phyloP scores from a whole-genome alignment of 2,888 invertebrate genomes.

The Agonum fuliginosum region DNA sequence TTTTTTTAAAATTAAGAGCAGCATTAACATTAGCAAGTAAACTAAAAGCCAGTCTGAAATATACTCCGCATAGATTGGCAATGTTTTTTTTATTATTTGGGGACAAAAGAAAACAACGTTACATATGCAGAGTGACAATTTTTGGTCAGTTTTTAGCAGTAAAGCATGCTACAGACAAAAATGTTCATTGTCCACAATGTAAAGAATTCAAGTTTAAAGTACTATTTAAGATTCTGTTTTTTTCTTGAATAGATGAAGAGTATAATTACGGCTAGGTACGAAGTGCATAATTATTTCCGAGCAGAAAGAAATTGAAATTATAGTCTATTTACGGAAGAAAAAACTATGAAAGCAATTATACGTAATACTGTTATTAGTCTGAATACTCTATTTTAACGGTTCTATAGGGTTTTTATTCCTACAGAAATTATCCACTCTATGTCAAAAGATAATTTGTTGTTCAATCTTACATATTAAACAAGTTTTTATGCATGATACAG shows the following conservation, averaged over 20 bases:
- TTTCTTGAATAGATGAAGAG: slow-evolving; percentile 18
- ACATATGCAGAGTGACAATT: background rate
- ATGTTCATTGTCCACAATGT: background rate
- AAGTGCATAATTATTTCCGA: slow-evolving; percentile 36
- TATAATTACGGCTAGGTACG: slow-evolving; percentile 24
- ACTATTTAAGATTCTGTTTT: too few relatives aligned
- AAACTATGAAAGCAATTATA: slow-evolving; percentile 29
- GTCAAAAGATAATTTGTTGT: slow-evolving; percentile 27
- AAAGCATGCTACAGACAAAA: background rate
- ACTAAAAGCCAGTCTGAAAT: background rate
- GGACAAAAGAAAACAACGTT: background rate
- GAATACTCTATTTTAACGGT: slow-evolving; percentile 26
- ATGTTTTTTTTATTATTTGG: background rate
- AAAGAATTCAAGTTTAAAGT: slow-evolving; percentile 1
- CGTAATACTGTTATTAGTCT: slow-evolving; percentile 24
- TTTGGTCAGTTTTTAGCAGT: background rate
- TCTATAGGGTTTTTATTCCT: slow-evolving; percentile 27
- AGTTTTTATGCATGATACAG: slow-evolving; percentile 22
- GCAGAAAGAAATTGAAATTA: slow-evolving; percentile 31
- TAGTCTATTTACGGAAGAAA: slow-evolving; percentile 29
- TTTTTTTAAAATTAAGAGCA: slow-evolving; percentile 16
- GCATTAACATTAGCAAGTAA: slow-evolving; percentile 1
- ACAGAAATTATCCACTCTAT: slow-evolving; percentile 3
- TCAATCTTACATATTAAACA: slow-evolving; percentile 9
- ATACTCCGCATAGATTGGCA: background rate